Evolutionary conservation across 64 coral and sea anemone genomes (phyloP).

Genomic region (Dendronephthya gigantea): DNA sequence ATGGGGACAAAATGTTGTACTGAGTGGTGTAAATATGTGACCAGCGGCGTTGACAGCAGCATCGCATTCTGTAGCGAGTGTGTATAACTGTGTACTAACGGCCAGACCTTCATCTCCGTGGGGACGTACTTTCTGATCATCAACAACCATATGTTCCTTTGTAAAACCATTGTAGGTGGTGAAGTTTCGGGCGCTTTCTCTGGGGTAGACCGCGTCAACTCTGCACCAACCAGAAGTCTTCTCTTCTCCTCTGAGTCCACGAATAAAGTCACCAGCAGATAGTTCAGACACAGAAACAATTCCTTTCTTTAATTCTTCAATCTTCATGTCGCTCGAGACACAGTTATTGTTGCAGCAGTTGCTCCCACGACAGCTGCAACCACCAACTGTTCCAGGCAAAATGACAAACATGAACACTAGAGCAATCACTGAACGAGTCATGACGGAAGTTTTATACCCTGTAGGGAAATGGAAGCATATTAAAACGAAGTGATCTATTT

Average conservation of each 20-base stretch:
- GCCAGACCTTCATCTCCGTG: slow-evolving; percentile 13
- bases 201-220: slow-evolving; percentile 2
- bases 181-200: not conserved
- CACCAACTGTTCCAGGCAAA: not conserved
- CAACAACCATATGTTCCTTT: slow-evolving; percentile 22
- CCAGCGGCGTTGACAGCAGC: slow-evolving; percentile 20
- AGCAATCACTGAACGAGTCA: too few relatives aligned
- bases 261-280: slow-evolving; percentile 24
- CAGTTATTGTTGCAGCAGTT: not conserved
- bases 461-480: too few relatives aligned
- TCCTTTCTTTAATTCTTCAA: slow-evolving; percentile 21
- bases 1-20: slow-evolving; percentile 19
- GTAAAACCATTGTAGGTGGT: slow-evolving; percentile 37
- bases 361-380: not conserved
- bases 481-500: too few relatives aligned
- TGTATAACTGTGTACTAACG: not conserved
- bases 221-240: slow-evolving; percentile 15
- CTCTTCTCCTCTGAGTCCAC: slow-evolving; percentile 18
- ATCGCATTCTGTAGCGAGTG: slow-evolving; percentile 34
- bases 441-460: too few relatives aligned
- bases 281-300: slow-evolving; percentile 15
- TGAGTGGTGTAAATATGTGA: slow-evolving; percentile 29
- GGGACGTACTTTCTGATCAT: slow-evolving; percentile 3
- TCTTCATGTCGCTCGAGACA: slow-evolving; percentile 30
- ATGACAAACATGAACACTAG: too few relatives aligned